These are phyloP conservation scores for Pelochelys cantorii DNA, from an alignment of 2,797 vertebrate genomes.

Conservation along the genomic window DNA sequence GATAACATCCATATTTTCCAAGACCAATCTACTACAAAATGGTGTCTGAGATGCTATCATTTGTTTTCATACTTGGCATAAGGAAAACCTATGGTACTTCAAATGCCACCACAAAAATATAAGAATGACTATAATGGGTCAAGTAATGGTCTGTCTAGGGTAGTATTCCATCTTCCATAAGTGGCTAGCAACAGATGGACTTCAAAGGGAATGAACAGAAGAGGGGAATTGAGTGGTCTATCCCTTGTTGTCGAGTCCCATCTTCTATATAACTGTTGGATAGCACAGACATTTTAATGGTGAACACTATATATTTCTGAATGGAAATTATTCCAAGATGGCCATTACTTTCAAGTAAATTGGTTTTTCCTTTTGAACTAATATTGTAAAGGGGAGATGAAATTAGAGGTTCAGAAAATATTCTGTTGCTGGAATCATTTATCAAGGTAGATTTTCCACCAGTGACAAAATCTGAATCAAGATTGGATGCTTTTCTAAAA, in stretches of 20 bases:
- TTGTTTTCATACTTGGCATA: constrained; percentile 28
- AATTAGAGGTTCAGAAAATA: neutral
- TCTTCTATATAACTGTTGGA: neutral
- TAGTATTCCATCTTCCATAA: neutral
- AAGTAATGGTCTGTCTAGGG: neutral
- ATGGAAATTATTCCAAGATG: neutral
- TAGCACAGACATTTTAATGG: neutral
- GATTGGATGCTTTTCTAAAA: neutral
- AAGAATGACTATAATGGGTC: neutral
- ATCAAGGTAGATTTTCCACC: neutral
- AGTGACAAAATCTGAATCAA: neutral
- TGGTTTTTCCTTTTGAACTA: constrained; percentile 18
- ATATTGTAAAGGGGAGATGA: constrained; percentile 6
- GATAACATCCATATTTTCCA: neutral
- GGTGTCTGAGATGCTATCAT: neutral
- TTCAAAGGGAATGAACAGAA: neutral
- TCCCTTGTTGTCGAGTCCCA: neutral
- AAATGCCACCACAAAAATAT: neutral
- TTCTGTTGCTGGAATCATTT: neutral
- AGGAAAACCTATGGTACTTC: neutral
- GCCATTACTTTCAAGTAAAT: neutral
- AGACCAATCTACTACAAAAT: neutral
- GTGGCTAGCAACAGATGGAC: neutral
- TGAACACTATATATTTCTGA: neutral
- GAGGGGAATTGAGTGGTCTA: neutral